Conservation (phyloP, 2,888 invertebrate species). For the Copidosoma aretas region DNA sequence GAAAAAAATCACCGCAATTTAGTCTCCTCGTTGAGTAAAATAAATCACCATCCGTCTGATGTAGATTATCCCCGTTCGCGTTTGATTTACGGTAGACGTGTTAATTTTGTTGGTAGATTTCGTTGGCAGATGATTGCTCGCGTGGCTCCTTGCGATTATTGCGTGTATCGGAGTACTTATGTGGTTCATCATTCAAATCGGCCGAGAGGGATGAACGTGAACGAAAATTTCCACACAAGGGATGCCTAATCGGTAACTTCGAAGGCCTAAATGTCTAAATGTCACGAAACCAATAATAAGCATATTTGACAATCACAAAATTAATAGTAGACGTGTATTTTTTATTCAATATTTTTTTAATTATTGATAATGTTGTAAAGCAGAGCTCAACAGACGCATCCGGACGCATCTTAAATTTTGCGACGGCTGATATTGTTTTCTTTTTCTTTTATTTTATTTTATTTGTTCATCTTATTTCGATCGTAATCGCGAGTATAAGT, state of each 20-base stretch:
- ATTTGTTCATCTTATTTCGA: too few species aligned
- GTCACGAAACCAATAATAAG: conserved; percentile 37
- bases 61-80: too few species aligned
- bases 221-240: neutral
- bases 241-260: conserved; percentile 29
- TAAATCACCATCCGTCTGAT: too few species aligned
- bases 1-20: too few species aligned
- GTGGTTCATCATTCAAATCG: too few species aligned
- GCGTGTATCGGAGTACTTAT: too few species aligned
- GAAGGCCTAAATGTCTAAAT: conserved; percentile 29
- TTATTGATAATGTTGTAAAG: neutral
- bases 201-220: neutral
- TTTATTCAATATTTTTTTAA: conserved; percentile 21
- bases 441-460: neutral
- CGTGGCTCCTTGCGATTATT: neutral
- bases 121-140: neutral
- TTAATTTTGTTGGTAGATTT: too few species aligned
- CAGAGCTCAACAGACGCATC: conserved; percentile 1
- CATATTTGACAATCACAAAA: conserved; percentile 34
- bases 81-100: too few species aligned
- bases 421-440: too few species aligned
- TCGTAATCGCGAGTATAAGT: too few species aligned
- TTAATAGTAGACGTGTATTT: conserved; percentile 22
- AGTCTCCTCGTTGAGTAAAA: too few species aligned
- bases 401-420: too few species aligned